Percentiles rank a stretch among this genome's conserved stretches.
Conservation (phyloP, 1,140 invertebrate genomes). For the Listronotus bonariensis region DNA sequence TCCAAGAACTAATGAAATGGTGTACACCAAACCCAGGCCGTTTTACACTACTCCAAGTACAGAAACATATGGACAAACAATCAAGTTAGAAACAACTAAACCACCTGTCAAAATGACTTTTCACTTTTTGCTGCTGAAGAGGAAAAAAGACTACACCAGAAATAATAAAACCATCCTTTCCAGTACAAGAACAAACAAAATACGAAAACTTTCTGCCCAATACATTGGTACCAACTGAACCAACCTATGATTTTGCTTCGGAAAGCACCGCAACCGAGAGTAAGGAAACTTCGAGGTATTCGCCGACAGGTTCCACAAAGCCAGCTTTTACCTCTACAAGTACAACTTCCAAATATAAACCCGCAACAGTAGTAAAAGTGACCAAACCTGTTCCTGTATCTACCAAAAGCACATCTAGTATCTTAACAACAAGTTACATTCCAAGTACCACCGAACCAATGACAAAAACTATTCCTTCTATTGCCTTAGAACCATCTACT, state of each 20-base stretch:
- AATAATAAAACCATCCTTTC: background rate
- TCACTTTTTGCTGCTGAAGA: slow-evolving; percentile 38
- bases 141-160: slow-evolving; percentile 11
- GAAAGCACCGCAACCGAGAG: background rate
- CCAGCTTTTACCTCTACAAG: background rate
- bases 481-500: background rate
- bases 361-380: background rate
- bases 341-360: background rate
- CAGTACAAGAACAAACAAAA: background rate
- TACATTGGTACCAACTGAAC: background rate
- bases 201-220: background rate
- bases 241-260: too few species aligned
- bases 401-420: background rate
- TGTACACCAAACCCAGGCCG: slow-evolving; percentile 2
- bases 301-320: too few species aligned
- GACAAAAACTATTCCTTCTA: slow-evolving; percentile 2
- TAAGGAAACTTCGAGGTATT: background rate
- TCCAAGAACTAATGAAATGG: background rate
- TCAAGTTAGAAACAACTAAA: slow-evolving; percentile 14
- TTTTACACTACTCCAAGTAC: slow-evolving; percentile 6
- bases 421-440: background rate
- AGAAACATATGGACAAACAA: background rate
- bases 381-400: background rate
- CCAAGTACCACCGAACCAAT: slow-evolving; percentile 3
- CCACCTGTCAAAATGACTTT: slow-evolving; percentile 32